A percentile compares a stretch with the other conserved stretches of the same genome.
Conservation (phyloP, 2,888 invertebrate genomes). For the Ephialtes manifestator region DNA sequence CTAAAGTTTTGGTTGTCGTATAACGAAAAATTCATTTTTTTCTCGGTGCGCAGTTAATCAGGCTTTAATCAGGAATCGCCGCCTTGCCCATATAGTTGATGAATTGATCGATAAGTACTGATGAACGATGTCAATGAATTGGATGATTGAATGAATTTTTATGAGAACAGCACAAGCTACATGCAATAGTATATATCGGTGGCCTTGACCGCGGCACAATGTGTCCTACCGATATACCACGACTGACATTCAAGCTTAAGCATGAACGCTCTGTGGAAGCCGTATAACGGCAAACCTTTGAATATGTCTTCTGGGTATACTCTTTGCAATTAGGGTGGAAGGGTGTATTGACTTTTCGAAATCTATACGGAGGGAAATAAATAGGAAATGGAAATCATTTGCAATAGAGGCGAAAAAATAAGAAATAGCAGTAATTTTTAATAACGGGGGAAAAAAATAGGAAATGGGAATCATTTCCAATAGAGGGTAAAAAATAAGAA, state of each 20-base stretch:
- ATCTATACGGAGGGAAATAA: not conserved
- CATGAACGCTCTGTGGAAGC: slow-evolving; percentile 75
- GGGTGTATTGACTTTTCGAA: not conserved
- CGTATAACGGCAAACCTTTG: slow-evolving; percentile 74
- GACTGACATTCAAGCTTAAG: slow-evolving; percentile 38
- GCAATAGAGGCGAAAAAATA: too few species aligned
- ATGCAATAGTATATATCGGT: slow-evolving; percentile 23
- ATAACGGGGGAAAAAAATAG: too few species aligned
- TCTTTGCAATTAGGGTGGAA: slow-evolving; percentile 16
- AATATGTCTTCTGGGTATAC: slow-evolving; percentile 45
- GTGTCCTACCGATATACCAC: slow-evolving; percentile 50
- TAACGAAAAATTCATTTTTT: too few species aligned
- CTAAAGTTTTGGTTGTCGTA: too few species aligned
- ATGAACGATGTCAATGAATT: not conserved
- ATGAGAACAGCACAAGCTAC: too few species aligned
- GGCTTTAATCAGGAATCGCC: too few species aligned
- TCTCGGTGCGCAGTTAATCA: too few species aligned
- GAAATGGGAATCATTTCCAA: too few species aligned
- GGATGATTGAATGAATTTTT: not conserved
- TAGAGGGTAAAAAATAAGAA: too few species aligned
- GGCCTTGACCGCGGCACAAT: slow-evolving; percentile 70
- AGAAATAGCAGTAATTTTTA: too few species aligned
- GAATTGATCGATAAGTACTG: not conserved
- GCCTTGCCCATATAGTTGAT: not conserved
- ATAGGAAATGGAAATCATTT: too few species aligned